Evolutionary conservation across 2,797 vertebrate genomes (phyloP).

Genomic region (Sebastes taczanowskii): DNA sequence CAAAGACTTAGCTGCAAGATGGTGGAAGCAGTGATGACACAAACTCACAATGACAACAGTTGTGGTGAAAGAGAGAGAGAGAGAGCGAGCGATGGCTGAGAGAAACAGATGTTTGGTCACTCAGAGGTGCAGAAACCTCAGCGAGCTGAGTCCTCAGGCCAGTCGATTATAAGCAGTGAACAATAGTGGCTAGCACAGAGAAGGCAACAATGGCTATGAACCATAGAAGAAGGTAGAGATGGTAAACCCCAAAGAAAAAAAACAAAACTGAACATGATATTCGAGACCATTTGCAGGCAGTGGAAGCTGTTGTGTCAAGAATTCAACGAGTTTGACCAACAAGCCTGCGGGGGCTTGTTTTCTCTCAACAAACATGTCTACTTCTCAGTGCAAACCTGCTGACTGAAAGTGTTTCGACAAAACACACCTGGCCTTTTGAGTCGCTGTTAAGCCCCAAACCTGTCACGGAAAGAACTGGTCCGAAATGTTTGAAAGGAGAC

Average conservation of each 20-base stretch:
- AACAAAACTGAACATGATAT: background rate
- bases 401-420: background rate
- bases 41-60: conserved; percentile 6
- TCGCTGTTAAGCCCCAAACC: background rate
- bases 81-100: background rate
- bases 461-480: conserved; percentile 13
- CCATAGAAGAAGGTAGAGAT: background rate
- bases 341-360: background rate
- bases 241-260: background rate
- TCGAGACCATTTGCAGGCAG: background rate
- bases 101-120: background rate
- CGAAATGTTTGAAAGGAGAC: conserved; percentile 18
- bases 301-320: background rate
- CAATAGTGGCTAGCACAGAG: background rate
- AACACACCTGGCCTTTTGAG: background rate
- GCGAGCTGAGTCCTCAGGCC: background rate
- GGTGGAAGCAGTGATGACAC: conserved; percentile 5
- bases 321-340: background rate
- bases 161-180: background rate
- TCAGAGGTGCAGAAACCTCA: background rate
- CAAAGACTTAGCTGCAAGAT: background rate
- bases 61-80: background rate
- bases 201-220: conserved; percentile 23
- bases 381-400: conserved; percentile 13
- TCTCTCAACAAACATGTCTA: background rate